Evolutionary conservation across 2,113 vertebrate genomes (phyloP).

Genomic region (Leucopsar rothschildi): DNA sequence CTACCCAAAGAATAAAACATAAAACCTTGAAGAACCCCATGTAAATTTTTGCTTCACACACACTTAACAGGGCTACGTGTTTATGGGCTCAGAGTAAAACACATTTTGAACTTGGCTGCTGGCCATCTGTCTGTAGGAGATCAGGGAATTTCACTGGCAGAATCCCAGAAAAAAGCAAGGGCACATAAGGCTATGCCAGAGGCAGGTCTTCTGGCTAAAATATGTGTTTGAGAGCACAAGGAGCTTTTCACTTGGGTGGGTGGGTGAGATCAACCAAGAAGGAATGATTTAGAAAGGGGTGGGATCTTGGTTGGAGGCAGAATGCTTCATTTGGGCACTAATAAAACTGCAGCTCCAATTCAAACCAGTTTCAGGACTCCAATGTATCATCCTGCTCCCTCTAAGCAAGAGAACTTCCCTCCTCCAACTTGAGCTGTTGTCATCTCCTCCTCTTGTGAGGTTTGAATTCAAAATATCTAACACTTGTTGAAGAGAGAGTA

Average conservation of each 20-base stretch:
- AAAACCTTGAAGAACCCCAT: neutral
- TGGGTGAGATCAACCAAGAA: neutral
- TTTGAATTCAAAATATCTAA: neutral
- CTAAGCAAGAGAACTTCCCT: neutral
- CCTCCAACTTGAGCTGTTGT: neutral
- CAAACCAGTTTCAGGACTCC: neutral
- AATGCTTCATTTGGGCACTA: neutral
- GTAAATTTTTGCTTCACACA: neutral
- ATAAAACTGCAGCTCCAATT: neutral
- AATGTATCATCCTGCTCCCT: neutral
- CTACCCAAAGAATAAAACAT: neutral
- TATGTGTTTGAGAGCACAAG: neutral
- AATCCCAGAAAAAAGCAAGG: neutral
- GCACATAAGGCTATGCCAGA: neutral
- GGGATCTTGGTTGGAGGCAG: neutral
- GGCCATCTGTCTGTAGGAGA: slow-evolving; percentile 13
- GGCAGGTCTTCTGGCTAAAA: neutral
- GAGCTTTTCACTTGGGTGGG: neutral
- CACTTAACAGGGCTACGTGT: slow-evolving; percentile 3
- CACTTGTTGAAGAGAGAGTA: neutral
- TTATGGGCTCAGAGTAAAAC: neutral
- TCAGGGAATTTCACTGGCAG: slow-evolving; percentile 22
- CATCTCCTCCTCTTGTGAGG: neutral
- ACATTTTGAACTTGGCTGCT: slow-evolving; percentile 26
- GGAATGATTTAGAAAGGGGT: neutral